Percentiles rank a stretch among this genome's conserved stretches.
These are phyloP conservation scores for Chlorops oryzae DNA, from an alignment of 1,140 invertebrate genomes.

Conservation along the genomic window DNA sequence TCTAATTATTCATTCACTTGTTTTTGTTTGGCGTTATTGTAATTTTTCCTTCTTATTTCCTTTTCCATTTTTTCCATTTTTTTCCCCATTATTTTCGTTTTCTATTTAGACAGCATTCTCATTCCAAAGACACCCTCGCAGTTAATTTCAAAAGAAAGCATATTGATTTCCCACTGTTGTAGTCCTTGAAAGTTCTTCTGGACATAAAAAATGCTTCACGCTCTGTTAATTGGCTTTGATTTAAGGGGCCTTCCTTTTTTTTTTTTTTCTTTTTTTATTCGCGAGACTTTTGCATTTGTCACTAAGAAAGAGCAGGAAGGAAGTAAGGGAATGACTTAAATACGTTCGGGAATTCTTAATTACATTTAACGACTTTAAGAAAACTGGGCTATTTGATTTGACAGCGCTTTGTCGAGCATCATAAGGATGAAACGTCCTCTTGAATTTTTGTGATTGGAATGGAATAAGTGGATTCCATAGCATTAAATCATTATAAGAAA, in stretches of 20 bases:
- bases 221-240: conserved; percentile 18
- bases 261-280: conserved; percentile 3
- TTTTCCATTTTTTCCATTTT: neutral
- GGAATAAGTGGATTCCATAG: too few relatives aligned
- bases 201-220: conserved; percentile 15
- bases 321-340: neutral
- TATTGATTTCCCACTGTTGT: too few relatives aligned
- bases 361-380: conserved; percentile 9
- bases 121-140: too few relatives aligned
- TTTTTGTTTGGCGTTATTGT: conserved; percentile 5
- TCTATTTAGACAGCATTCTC: neutral
- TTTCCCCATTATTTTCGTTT: neutral
- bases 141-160: too few relatives aligned
- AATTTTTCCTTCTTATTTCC: neutral
- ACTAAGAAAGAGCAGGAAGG: too few relatives aligned
- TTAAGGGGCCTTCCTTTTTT: neutral
- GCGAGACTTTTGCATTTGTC: neutral
- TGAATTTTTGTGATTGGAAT: too few relatives aligned
- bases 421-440: too few relatives aligned
- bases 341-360: conserved; percentile 11
- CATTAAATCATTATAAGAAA: too few relatives aligned
- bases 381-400: too few relatives aligned
- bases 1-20: conserved; percentile 47
- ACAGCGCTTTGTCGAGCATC: too few relatives aligned
- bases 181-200: too few relatives aligned